Conservation (phyloP, 2,113 vertebrate genomes). For the Oxyura jamaicensis region DNA sequence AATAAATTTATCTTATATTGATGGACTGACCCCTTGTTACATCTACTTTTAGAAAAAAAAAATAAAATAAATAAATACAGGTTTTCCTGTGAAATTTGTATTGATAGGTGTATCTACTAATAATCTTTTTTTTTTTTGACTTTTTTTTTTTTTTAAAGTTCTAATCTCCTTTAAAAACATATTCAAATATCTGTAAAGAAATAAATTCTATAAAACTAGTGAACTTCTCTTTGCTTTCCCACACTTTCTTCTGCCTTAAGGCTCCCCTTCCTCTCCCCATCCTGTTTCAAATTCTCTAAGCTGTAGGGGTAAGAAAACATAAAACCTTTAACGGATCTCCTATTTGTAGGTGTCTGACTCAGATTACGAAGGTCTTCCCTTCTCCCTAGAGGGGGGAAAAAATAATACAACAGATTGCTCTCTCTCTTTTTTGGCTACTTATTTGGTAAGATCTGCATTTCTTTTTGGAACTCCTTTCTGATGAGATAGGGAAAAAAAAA, state of each 20-base stretch:
- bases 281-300: not conserved
- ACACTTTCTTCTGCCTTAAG: not conserved
- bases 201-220: not conserved
- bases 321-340: not conserved
- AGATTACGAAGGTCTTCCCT: not conserved
- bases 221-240: not conserved
- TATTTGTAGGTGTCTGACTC: not conserved
- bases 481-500: conserved; percentile 22
- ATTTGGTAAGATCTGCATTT: conserved; percentile 56
- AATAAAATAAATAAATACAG: not conserved
- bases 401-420: conserved; percentile 45
- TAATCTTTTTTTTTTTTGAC: not conserved
- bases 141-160: not conserved
- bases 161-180: not conserved
- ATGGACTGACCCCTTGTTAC: accelerated
- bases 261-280: not conserved
- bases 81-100: not conserved
- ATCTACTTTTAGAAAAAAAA: not conserved
- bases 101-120: not conserved
- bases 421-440: conserved; percentile 1
- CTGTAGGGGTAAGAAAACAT: not conserved
- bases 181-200: not conserved
- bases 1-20: not conserved
- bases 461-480: conserved; percentile 36
- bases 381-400: not conserved